Evolutionary conservation across 2,797 vertebrate genomes (phyloP).

Genomic region (Sorex maritimensis): DNA sequence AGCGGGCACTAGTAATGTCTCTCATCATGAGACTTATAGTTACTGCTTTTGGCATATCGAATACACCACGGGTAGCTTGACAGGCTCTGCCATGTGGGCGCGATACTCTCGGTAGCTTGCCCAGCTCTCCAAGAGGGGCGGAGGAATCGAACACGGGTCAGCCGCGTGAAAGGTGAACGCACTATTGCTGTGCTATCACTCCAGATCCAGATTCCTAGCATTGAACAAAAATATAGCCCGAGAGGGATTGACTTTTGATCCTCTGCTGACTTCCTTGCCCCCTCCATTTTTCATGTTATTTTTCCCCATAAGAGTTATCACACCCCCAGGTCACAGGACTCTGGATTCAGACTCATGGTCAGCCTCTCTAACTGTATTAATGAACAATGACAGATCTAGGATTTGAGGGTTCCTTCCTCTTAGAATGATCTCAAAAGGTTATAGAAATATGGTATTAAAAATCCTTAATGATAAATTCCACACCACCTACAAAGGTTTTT

Average conservation of each 20-base stretch:
- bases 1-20: too few relatives aligned
- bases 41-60: too few relatives aligned
- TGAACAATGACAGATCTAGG: background rate
- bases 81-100: too few relatives aligned
- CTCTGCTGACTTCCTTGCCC: background rate
- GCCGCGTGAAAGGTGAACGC: too few relatives aligned
- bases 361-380: background rate
- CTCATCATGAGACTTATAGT: too few relatives aligned
- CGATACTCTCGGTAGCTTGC: too few relatives aligned
- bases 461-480: background rate
- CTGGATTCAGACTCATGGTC: background rate
- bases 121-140: too few relatives aligned
- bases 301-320: background rate
- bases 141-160: too few relatives aligned
- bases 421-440: background rate
- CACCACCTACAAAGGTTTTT: background rate
- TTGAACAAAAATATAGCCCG: background rate
- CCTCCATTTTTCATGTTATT: background rate
- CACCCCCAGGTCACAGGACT: background rate
- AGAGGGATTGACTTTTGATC: background rate
- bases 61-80: too few relatives aligned
- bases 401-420: background rate
- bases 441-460: background rate
- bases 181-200: too few relatives aligned
- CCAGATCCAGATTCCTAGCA: too few relatives aligned